A percentile compares a stretch with the other conserved stretches of the same genome.
These are phyloP conservation scores for Lycopodina hypogea DNA, from an alignment of 37 sponge, comb jelly and placozoan species.

Conservation along the genomic window DNA sequence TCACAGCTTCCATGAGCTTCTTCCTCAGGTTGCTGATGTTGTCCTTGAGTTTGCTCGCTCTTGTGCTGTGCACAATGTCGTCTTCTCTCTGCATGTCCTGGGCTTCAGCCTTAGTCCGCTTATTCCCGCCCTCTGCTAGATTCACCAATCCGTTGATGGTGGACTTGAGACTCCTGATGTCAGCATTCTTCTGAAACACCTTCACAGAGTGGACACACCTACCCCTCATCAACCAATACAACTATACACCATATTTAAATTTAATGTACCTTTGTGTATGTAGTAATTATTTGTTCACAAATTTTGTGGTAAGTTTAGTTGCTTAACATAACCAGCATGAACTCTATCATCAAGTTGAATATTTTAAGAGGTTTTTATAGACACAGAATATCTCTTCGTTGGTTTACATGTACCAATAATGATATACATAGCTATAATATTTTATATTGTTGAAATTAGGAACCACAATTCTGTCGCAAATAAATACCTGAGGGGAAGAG, in stretches of 20 bases:
- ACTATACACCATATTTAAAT: neutral
- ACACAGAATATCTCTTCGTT: too few species aligned
- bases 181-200: conserved; percentile 44
- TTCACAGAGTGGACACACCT: too few species aligned
- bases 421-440: too few species aligned
- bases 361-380: too few species aligned
- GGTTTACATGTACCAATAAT: too few species aligned
- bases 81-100: conserved; percentile 55
- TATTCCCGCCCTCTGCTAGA: conserved; percentile 68
- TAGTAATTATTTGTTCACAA: neutral
- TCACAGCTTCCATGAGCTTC: conserved; percentile 41
- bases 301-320: neutral
- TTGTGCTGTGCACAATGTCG: conserved; percentile 33
- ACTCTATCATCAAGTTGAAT: too few species aligned
- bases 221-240: neutral
- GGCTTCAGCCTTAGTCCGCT: conserved; percentile 61
- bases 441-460: too few species aligned
- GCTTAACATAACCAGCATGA: too few species aligned
- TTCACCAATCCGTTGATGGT: conserved; percentile 68
- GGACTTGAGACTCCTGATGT: conserved; percentile 60
- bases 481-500: too few species aligned
- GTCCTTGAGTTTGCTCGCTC: conserved; percentile 37
- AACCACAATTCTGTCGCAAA: too few species aligned
- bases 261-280: neutral
- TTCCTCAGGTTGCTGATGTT: conserved; percentile 65